Evolutionary conservation across 2,888 invertebrate genomes (phyloP), one percentile per base, ranked within the genome.

Genomic region (Zhengitettix transpicula): DNA sequence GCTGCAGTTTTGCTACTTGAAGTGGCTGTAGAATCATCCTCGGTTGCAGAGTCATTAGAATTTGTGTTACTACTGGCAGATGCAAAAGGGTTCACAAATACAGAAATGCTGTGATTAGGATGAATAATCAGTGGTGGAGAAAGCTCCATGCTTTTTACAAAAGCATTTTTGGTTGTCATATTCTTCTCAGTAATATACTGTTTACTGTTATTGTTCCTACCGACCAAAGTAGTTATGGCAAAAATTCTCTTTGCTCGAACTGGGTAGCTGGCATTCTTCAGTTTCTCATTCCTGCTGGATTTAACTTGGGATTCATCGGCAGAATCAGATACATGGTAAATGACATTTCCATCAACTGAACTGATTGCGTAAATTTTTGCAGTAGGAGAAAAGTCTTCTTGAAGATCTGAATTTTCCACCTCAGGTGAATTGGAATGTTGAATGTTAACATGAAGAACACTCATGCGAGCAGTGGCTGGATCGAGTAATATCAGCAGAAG

Each of bases 301-400:
- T n/a, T n/a, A n/a, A n/a, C n/a, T n/a, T n/a, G n/a, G n/a, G n/a
- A n/a, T n/a, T n/a, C n/a, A 42, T n/a, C 17, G 8, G 56, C 42
- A 58, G 69, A 66, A 67, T 74, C 74, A 40, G 78, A 77, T 1
- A 81, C 77, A 63, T 82, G 81, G 67, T 81, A 82, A 67, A 81
- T 83, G 8, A 90, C 83, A 66, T 87, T 87, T 1, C 89, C 89
- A 66, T 86, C 86, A 41, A 87, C 85, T 54, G 84, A 87, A 68
- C 89, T 89, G 53, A 90, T 87, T 1, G 89, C 89, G 68, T 85
- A 89, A 14, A 90, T 85, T 68, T 84, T 86, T n/a, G n/a, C n/a
- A n/a, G n/a, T n/a, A 10, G 73, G 17, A 65, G 73, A 71, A 1
- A 73, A 72, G 1, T 72, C 68, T 64, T 69, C 73, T 58, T n/a